Conservation (phyloP, 2,113 vertebrate genomes). For the Hyla sarda region DNA sequence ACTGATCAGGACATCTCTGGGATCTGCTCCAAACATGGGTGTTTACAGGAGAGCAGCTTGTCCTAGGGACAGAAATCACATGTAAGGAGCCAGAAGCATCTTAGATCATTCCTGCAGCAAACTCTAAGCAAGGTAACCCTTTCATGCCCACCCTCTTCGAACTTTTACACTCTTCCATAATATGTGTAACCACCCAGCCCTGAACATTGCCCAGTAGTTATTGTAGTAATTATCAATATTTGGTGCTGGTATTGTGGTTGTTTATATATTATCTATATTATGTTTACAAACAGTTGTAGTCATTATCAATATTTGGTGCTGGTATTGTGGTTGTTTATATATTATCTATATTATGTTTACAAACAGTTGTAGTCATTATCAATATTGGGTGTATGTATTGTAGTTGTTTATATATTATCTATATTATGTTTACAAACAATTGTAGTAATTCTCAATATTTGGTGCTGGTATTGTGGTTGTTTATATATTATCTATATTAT, state of each 20-base stretch:
- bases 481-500: background rate
- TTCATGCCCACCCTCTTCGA: background rate
- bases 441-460: background rate
- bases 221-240: background rate
- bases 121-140: slow-evolving; percentile 42
- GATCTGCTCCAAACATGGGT: slow-evolving; percentile 32
- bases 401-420: background rate
- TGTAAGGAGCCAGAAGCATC: slow-evolving; percentile 21
- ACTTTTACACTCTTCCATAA: background rate
- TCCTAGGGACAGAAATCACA: background rate
- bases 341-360: too few species aligned
- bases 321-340: background rate
- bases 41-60: slow-evolving; percentile 22
- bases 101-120: slow-evolving; percentile 44
- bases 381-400: background rate
- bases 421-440: too few species aligned
- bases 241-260: background rate
- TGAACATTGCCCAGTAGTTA: background rate
- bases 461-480: background rate
- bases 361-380: background rate
- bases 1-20: background rate
- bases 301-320: background rate
- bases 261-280: background rate
- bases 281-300: too few species aligned
- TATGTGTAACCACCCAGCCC: background rate